Evolutionary conservation across 2,797 vertebrate species (phyloP).

Genomic region (Rhabdomys pumilio): DNA sequence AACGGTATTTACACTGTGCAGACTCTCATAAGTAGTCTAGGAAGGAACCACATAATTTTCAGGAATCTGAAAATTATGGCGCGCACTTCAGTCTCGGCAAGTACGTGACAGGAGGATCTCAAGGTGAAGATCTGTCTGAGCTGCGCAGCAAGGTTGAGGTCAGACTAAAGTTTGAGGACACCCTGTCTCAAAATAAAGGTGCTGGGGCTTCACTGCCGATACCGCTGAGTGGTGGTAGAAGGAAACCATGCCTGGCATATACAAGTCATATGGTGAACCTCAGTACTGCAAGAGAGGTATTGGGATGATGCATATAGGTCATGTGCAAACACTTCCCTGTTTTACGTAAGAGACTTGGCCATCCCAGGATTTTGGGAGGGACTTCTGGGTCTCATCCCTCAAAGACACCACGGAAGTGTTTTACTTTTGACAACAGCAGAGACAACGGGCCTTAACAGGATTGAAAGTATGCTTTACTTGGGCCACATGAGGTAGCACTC

Average conservation of each 20-base stretch:
- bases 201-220: neutral
- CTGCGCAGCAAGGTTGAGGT: neutral
- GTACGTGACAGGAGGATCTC: neutral
- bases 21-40: neutral
- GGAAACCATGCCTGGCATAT: too few relatives aligned
- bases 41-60: too few relatives aligned
- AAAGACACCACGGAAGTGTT: neutral
- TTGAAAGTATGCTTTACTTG: conserved; percentile 22
- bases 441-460: neutral
- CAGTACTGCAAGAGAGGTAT: neutral
- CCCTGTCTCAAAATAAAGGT: neutral
- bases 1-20: neutral
- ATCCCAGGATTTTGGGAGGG: neutral
- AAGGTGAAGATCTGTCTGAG: neutral
- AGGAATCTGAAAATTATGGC: neutral
- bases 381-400: neutral
- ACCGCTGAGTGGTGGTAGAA: neutral
- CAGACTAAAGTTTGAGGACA: neutral
- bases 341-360: neutral
- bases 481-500: neutral
- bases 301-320: neutral
- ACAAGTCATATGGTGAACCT: neutral
- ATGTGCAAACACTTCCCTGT: neutral
- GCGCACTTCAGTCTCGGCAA: neutral
- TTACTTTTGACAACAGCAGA: neutral